A percentile compares a stretch with the other conserved stretches of the same genome.
phyloP scores from a whole-genome alignment of 2,888 invertebrate genomes.

The Gortyna flavago region DNA sequence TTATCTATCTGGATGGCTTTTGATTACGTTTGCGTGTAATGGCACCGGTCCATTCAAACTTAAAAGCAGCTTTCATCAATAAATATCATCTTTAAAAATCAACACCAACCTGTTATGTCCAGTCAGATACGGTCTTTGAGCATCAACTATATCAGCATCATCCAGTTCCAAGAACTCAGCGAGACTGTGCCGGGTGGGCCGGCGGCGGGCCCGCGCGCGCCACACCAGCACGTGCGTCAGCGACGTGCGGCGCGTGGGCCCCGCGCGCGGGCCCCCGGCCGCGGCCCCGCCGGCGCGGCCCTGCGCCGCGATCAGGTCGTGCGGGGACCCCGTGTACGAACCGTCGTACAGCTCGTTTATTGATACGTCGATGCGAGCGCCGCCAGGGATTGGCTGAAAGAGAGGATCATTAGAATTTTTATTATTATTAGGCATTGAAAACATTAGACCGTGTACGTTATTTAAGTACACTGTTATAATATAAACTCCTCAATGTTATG shows the following conservation, averaged over 20 bases:
- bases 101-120: constrained; percentile 94
- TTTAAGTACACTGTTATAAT: not conserved
- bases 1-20: not conserved
- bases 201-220: constrained; percentile 93
- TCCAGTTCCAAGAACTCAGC: constrained; percentile 97
- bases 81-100: not conserved
- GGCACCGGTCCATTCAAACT: not conserved
- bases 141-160: constrained; percentile 93
- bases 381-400: constrained; percentile 92
- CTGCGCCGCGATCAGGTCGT: constrained; percentile 95
- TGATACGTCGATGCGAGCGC: constrained; percentile 97
- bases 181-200: constrained; percentile 92
- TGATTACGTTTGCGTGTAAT: not conserved
- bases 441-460: not conserved
- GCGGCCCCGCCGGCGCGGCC: constrained; percentile 90
- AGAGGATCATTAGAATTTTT: not conserved
- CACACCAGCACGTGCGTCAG: constrained; percentile 95
- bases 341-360: constrained; percentile 99
- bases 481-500: not conserved
- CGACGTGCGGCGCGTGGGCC: constrained; percentile 93
- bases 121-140: constrained; percentile 96
- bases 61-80: not conserved
- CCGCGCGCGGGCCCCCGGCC: constrained; percentile 92
- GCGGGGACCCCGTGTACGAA: constrained; percentile 98
- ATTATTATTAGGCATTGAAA: not conserved